Evolutionary conservation across 2,797 vertebrate genomes (phyloP), one percentile per base, ranked within the genome.

Genomic region (Myiotriccus ornatus): DNA sequence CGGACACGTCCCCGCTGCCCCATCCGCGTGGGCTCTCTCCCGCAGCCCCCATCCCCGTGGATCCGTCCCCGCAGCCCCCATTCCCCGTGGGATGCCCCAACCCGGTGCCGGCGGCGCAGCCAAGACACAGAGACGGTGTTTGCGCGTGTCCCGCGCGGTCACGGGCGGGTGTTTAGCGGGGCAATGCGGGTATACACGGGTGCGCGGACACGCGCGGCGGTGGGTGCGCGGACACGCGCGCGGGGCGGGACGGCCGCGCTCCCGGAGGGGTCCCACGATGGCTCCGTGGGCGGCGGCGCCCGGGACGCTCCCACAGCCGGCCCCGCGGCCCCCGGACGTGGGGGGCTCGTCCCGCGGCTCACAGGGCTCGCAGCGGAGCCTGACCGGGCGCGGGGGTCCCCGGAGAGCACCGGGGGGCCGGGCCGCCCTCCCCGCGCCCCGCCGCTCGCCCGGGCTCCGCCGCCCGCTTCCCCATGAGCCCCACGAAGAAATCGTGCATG

Each of bases 401-500:
- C 34, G 91, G 65, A 28, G 84, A 85, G 56, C 93, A 81, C 10
- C 59, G 87, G 2, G 49, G 28, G 35, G 4, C 5, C 9, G 41
- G 12, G 25, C 35, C 25, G 41, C 44, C 27, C 12, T 15, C 5
- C 9, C 27, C 22, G 15, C 25, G 9, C 76, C 50, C 57, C 32
- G 23, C 17, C 27, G 44, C 57, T 91, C 37, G 86, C 98, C 98
- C 98, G 73, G 97, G 46, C 73, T 98, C 98, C 62, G 96, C 97
- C 91, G 97, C 98, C 96, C 99, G 98, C 95, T 99, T 98, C 86
- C 99, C 99, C 99, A 99, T 99, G 23, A 99, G 98, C 84, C 99
- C 99, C 96, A 99, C 99, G 96, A 99, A 99, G 93, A 99, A 98
- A 91, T 99, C 99, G 79, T 99, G 98, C 99, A 99, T 99, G 90